phyloP scores from a whole-genome alignment of 2,888 invertebrate genomes.

The Romanomermis culicivorax region DNA sequence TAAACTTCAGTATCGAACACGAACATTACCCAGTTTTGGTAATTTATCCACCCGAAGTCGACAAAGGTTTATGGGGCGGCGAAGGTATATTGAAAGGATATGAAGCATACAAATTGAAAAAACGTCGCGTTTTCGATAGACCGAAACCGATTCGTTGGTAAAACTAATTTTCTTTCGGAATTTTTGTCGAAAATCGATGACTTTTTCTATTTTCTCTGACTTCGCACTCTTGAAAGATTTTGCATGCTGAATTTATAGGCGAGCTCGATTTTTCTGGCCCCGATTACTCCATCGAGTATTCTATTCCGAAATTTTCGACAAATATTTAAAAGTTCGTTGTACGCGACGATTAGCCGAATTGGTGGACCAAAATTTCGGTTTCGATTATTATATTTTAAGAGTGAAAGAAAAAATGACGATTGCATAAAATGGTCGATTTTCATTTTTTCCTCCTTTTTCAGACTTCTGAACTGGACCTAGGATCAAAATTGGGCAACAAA shows the following conservation, averaged over 20 bases:
- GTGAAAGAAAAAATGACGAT: constrained; percentile 33
- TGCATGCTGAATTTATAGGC: constrained; percentile 32
- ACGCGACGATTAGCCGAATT: constrained; percentile 60
- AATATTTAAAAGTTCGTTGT: constrained; percentile 55
- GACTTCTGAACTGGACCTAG: constrained; percentile 74
- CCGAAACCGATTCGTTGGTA: background rate
- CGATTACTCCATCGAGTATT: constrained; percentile 52
- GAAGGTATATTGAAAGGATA: constrained; percentile 78
- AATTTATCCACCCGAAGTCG: constrained; percentile 50
- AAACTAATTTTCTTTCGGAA: background rate
- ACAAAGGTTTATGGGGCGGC: constrained; percentile 83
- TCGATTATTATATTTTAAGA: constrained; percentile 78
- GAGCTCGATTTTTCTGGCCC: constrained; percentile 73
- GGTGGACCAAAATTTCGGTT: constrained; percentile 70
- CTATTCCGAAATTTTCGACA: constrained; percentile 68
- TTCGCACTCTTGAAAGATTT: background rate
- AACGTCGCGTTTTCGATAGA: background rate
- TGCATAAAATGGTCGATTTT: constrained; percentile 4
- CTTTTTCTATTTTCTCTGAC: background rate
- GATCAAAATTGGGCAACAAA: constrained; percentile 57
- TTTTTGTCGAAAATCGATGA: background rate
- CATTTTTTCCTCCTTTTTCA: constrained; percentile 31
- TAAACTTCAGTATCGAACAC: constrained; percentile 2
- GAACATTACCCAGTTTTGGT: constrained; percentile 36
- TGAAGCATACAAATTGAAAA: constrained; percentile 18